These are phyloP conservation scores for Sus cebifrons DNA, from an alignment of 2,797 vertebrate genomes.

Conservation along the genomic window DNA sequence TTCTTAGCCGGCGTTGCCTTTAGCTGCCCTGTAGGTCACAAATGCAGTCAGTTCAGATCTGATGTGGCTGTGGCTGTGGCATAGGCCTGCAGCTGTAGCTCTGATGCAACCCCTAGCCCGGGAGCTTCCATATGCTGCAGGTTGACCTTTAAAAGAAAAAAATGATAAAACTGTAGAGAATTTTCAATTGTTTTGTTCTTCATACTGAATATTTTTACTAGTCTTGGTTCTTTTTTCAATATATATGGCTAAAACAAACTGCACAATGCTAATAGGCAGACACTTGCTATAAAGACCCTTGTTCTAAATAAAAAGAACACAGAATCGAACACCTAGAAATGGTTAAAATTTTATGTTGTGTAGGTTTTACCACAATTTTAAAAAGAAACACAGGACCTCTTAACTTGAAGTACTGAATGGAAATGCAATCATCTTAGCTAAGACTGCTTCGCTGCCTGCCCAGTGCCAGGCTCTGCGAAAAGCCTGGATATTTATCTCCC, in stretches of 20 bases:
- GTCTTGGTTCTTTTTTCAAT: background rate
- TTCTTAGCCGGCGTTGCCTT: too few relatives aligned
- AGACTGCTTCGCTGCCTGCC: background rate
- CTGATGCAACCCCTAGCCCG: too few relatives aligned
- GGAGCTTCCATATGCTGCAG: too few relatives aligned
- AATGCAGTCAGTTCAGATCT: too few relatives aligned
- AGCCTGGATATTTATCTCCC: background rate
- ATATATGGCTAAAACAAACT: background rate
- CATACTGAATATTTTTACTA: background rate
- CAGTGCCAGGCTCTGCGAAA: background rate
- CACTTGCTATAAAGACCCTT: background rate
- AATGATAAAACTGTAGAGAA: background rate
- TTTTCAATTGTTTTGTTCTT: background rate
- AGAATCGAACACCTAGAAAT: background rate
- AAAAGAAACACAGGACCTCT: background rate
- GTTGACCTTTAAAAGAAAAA: background rate
- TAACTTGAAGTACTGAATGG: background rate
- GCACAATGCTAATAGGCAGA: background rate
- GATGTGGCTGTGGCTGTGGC: too few relatives aligned
- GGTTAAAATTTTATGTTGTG: background rate
- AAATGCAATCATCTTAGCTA: background rate
- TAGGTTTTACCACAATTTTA: background rate
- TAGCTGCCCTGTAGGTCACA: too few relatives aligned
- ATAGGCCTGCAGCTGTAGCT: too few relatives aligned
- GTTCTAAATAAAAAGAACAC: slow-evolving; percentile 15